Evolutionary conservation across 2,888 invertebrate species (phyloP), one percentile per base, ranked within the genome.

Genomic region (Cantharis rufa): DNA sequence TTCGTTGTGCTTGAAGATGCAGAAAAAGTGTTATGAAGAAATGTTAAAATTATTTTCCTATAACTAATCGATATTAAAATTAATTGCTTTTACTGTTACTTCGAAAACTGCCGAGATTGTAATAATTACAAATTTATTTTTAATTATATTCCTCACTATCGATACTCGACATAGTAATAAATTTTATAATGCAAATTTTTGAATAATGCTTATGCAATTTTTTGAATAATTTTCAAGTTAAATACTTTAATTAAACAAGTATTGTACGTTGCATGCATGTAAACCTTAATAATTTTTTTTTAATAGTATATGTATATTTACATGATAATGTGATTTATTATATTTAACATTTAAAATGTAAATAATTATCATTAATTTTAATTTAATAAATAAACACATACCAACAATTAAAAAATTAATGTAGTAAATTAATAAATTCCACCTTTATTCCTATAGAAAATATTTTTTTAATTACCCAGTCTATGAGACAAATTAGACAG

Each of bases 1-100:
- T 76, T 70, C 27, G 76, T 76, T 76, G 64, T 63, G 76, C 76
- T 76, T 16, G 61, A 71, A 76, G 76, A 71, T 76, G 76, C 76
- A 66, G 76, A 76, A 76, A 76, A 76, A 72, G 61, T 71, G 62
- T 76, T 69, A 69, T 68, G 68, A 73, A 73, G 68, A 69, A 69
- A 70, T 70, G 24, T 21, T 66, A 18, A 24, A 66, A 66, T 66
- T 21, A 66, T 21, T 66, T 66, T 24, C 64, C 48, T 48, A 48
- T 48, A 48, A 48, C 48, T 48, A 48, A 48, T 48, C 48, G 48
- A 48, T 48, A 48, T 48, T 48, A 48, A 48, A 48, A 48, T 48
- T 48, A 48, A 48, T 48, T 48, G n/a, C 48, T 48, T 48, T 48
- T 48, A 48, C 48, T 48, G 48, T 48, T 48, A 48, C 3, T 9